Base-by-base conservation (phyloP, 1,140 invertebrate genomes). In the Drosophila sechellia region DNA sequence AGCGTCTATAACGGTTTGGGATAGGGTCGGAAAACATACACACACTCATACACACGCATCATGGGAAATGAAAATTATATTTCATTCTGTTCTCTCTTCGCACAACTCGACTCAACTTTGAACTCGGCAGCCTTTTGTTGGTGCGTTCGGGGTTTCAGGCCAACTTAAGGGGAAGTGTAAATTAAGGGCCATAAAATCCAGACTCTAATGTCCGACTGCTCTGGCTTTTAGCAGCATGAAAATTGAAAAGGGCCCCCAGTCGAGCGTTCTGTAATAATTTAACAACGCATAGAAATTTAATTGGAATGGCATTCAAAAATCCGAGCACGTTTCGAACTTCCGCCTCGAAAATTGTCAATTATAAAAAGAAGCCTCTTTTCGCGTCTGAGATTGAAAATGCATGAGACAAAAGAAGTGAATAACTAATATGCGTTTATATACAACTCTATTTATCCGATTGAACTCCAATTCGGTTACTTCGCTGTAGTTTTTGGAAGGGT, bases 1-100 rank as follows among this genome's bases (percentile, higher is more conserved):
- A 4, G 6, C 10, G 27, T 20, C 13, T 25, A 20, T 37, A 35
- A 54, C 72, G 77, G 85, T 84, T 89, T 84, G 80, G 54, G 68
- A 79, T 80, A 84, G 43, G 25, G 11, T 22, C 4, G 17, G n/a
- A 42, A 46, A 27, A 56, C 43, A 49, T 22, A 39, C 45, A 61
- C 12, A 64, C 56, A 71, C 77, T 31, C 27, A 37, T 13, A 72
- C 42, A 11, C 10, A 45, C 42, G 11, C 17, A 10, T 4, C 63
- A 77, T 76, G 83, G 83, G 84, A 87, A 87, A 87, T 89, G 84
- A 89, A 84, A 87, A 87, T 79, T 89, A 87, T 84, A 79, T 87
- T 87, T 70, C 48, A 64, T 71, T 86, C 54, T 56, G 55, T 34
- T 76, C 31, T 53, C 52, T 52, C 35, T 53, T 57, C 68, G 50